Evolutionary conservation across 1,140 invertebrate species (phyloP).

Genomic region (Anagrus nilaparvatae): DNA sequence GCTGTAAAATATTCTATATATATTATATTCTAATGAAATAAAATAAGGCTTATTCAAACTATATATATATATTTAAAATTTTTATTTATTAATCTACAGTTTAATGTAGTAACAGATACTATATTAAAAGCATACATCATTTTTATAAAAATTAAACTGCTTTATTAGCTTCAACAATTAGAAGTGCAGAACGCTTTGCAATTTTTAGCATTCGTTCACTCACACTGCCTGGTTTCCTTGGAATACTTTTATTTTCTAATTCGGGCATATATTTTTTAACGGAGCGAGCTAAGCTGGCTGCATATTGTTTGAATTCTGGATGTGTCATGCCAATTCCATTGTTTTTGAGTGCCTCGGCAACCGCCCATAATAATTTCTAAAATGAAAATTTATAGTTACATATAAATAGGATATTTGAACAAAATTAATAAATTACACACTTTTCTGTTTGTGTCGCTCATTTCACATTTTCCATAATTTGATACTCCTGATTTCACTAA

Average conservation of each 20-base stretch:
- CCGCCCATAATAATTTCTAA: constrained; percentile 61
- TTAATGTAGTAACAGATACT: constrained; percentile 3
- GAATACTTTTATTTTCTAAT: constrained; percentile 33
- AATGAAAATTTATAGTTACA: too few species aligned
- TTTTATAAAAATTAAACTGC: constrained; percentile 3
- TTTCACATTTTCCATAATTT: constrained; percentile 31
- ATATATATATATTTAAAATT: too few species aligned
- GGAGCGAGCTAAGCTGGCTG: constrained; percentile 44
- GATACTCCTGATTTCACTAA: constrained; percentile 17
- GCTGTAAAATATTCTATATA: constrained; percentile 20
- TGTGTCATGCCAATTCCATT: constrained; percentile 54
- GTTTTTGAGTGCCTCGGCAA: constrained; percentile 50
- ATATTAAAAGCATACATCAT: neutral
- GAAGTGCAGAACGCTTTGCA: constrained; percentile 49
- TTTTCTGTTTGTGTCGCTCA: constrained; percentile 54
- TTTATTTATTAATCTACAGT: too few species aligned
- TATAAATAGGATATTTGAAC: constrained; percentile 6
- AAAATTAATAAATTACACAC: constrained; percentile 29
- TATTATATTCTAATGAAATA: constrained; percentile 18
- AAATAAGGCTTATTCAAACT: constrained; percentile 14
- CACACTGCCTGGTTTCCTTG: constrained; percentile 41
- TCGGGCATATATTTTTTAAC: constrained; percentile 45
- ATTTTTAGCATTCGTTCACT: constrained; percentile 49
- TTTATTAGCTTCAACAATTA: constrained; percentile 48
- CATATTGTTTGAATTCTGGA: constrained; percentile 53